phyloP scores from a whole-genome alignment of 2,113 vertebrate genomes.

The Ictalurus furcatus region DNA sequence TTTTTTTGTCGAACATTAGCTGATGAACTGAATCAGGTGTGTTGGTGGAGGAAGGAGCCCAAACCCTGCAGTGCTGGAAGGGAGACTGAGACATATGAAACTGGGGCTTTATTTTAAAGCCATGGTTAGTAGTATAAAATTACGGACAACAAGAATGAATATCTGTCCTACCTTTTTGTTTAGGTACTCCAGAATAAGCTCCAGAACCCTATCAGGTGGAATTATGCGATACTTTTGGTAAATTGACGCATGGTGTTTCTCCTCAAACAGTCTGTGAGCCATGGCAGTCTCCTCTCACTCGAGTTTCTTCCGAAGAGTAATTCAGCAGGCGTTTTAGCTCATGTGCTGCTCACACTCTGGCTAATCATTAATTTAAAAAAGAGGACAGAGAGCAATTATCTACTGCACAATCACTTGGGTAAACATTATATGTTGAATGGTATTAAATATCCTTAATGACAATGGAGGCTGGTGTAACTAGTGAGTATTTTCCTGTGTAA shows the following conservation, averaged over 20 bases:
- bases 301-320: not conserved
- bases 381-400: not conserved
- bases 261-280: slow-evolving; percentile 76
- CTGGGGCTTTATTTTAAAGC: not conserved
- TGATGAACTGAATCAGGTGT: not conserved
- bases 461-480: not conserved
- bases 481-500: not conserved
- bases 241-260: slow-evolving; percentile 68
- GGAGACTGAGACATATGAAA: not conserved
- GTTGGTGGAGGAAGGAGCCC: not conserved
- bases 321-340: not conserved
- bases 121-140: not conserved
- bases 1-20: not conserved
- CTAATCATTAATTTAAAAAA: slow-evolving; percentile 28
- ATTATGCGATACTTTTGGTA: slow-evolving; percentile 79
- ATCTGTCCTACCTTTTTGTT: slow-evolving; percentile 69
- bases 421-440: not conserved
- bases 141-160: not conserved
- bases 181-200: slow-evolving; percentile 73
- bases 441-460: not conserved
- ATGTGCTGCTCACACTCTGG: not conserved
- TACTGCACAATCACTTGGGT: not conserved
- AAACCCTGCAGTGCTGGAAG: not conserved
- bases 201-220: slow-evolving; percentile 66
- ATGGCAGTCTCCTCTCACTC: slow-evolving; percentile 55